phyloP scores from a whole-genome alignment of 2,797 vertebrate genomes.

The Phrynocephalus forsythii region DNA sequence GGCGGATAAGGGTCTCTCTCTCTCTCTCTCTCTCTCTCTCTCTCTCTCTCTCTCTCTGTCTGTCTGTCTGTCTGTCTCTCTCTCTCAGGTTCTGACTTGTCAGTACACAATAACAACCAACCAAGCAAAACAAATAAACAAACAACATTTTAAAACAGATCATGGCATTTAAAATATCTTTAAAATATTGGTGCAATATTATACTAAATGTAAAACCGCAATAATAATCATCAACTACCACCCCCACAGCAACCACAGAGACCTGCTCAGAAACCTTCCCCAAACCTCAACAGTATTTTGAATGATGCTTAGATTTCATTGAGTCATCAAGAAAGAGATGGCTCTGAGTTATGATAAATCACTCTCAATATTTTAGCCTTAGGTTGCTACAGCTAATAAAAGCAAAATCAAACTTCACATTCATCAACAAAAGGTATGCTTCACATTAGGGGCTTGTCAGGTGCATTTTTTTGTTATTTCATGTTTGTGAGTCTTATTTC shows the following conservation, averaged over 20 bases:
- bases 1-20: too few species aligned
- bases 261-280: neutral
- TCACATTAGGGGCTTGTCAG: neutral
- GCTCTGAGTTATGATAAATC: neutral
- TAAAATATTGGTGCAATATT: neutral
- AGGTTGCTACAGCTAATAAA: neutral
- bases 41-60: too few species aligned
- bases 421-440: neutral
- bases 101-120: too few species aligned
- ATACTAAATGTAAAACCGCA: neutral
- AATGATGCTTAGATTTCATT: neutral
- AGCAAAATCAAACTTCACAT: neutral
- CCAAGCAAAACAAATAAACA: too few species aligned
- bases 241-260: neutral
- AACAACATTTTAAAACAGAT: neutral
- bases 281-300: neutral
- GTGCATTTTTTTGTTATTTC: neutral
- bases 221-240: neutral
- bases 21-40: too few species aligned
- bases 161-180: neutral
- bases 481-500: neutral
- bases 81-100: too few species aligned
- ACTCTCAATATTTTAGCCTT: too few species aligned
- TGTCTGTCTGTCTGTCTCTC: too few species aligned
- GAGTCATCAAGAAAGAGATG: neutral